Percentiles rank a stretch among this genome's conserved stretches.
Conservation (phyloP, 2,113 vertebrate genomes). For the Sisor rabdophorus region DNA sequence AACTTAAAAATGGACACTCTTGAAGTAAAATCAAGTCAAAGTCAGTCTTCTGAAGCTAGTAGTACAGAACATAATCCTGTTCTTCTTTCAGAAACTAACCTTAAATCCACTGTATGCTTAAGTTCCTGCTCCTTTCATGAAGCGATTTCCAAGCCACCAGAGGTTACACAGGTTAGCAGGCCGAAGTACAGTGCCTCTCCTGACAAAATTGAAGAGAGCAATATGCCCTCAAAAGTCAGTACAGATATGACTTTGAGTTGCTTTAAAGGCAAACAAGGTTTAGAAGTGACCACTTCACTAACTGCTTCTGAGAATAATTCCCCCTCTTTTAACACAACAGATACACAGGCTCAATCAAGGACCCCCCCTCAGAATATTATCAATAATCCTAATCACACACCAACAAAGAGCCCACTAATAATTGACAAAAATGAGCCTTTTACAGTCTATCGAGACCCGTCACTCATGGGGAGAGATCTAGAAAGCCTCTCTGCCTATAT, state of each 20-base stretch:
- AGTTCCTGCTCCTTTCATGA: slow-evolving; percentile 62
- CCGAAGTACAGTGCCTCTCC: slow-evolving; percentile 72
- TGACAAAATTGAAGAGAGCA: slow-evolving; percentile 69
- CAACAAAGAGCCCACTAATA: slow-evolving; percentile 79
- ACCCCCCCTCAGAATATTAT: slow-evolving; percentile 27
- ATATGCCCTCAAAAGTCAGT: slow-evolving; percentile 65
- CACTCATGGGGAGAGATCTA: slow-evolving; percentile 77
- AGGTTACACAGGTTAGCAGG: slow-evolving; percentile 40
- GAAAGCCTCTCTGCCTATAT: slow-evolving; percentile 72
- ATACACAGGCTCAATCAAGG: slow-evolving; percentile 3
- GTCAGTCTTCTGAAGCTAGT: slow-evolving; percentile 17
- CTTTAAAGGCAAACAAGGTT: slow-evolving; percentile 48
- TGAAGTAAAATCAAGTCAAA: not conserved
- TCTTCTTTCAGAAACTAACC: not conserved
- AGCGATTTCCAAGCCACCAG: slow-evolving; percentile 67
- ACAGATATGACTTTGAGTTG: slow-evolving; percentile 57
- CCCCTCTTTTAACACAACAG: slow-evolving; percentile 17
- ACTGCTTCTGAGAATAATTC: not conserved
- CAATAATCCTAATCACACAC: slow-evolving; percentile 17
- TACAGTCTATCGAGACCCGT: slow-evolving; percentile 84
- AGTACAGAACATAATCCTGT: slow-evolving; percentile 45
- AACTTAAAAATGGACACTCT: not conserved
- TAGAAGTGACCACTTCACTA: not conserved
- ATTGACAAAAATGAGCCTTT: slow-evolving; percentile 88
- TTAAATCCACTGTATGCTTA: slow-evolving; percentile 68